Percentiles rank a stretch among this genome's conserved stretches.
Conservation (phyloP, 1,140 invertebrate species). For the Harpegnathos saltator region DNA sequence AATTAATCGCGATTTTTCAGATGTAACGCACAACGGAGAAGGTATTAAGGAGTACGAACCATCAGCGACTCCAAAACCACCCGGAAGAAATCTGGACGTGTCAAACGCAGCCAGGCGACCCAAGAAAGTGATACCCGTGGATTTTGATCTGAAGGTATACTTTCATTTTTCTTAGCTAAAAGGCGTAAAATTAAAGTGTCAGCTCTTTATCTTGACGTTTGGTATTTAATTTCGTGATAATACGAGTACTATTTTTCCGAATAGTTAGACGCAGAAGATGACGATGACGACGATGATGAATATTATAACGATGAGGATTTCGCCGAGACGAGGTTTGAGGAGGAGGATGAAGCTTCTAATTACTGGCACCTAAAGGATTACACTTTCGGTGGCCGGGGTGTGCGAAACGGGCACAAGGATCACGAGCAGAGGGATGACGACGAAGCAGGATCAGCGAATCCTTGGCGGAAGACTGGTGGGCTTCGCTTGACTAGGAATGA, state of each 20-base stretch:
- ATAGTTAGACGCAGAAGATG: slow-evolving; percentile 81
- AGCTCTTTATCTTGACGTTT: neutral
- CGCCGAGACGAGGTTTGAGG: slow-evolving; percentile 79
- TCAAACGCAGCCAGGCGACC: slow-evolving; percentile 67
- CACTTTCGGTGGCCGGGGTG: slow-evolving; percentile 70
- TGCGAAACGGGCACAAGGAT: slow-evolving; percentile 60
- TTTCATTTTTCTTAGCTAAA: slow-evolving; percentile 19
- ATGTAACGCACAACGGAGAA: slow-evolving; percentile 49
- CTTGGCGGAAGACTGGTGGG: slow-evolving; percentile 88
- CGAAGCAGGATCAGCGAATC: slow-evolving; percentile 86
- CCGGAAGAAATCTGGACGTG: slow-evolving; percentile 69
- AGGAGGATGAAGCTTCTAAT: slow-evolving; percentile 75
- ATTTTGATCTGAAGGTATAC: slow-evolving; percentile 81
- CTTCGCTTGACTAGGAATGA: slow-evolving; percentile 89
- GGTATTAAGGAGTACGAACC: slow-evolving; percentile 58
- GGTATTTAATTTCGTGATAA: neutral
- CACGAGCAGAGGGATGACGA: slow-evolving; percentile 75
- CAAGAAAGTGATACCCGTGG: slow-evolving; percentile 82
- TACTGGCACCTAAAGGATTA: slow-evolving; percentile 75
- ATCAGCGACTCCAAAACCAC: slow-evolving; percentile 68
- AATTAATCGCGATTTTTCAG: slow-evolving; percentile 45
- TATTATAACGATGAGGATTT: slow-evolving; percentile 81
- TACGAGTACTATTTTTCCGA: slow-evolving; percentile 11
- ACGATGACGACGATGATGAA: slow-evolving; percentile 84
- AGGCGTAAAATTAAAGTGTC: neutral